These are phyloP conservation scores for Brachionus calyciflorus DNA, from an alignment of 1,140 invertebrate genomes.

Conservation along the genomic window DNA sequence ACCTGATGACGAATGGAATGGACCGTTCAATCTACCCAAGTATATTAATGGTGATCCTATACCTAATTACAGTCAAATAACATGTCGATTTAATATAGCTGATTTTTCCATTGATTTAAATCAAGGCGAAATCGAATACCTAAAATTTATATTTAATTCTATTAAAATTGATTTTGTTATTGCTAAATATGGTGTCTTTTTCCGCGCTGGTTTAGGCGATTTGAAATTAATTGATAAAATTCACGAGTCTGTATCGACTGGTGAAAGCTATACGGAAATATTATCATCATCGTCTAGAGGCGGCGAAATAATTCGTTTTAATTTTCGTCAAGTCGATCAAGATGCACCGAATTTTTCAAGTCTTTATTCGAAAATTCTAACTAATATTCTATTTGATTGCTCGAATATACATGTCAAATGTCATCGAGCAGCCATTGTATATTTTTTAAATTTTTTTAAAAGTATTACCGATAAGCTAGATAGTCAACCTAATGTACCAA, in stretches of 20 bases:
- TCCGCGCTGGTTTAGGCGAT: slow-evolving; percentile 26
- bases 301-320: neutral
- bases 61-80: slow-evolving; percentile 35
- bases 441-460: slow-evolving; percentile 28
- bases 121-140: neutral
- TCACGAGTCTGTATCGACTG: neutral
- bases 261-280: slow-evolving; percentile 8
- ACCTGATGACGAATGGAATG: slow-evolving; percentile 35
- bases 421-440: slow-evolving; percentile 34
- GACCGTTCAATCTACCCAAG: slow-evolving; percentile 22
- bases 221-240: slow-evolving; percentile 20
- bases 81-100: slow-evolving; percentile 1
- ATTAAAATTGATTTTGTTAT: slow-evolving; percentile 41
- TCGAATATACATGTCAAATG: slow-evolving; percentile 38
- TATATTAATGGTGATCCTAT: slow-evolving; percentile 43
- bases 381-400: slow-evolving; percentile 41
- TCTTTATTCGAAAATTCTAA: neutral
- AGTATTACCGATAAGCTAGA: neutral
- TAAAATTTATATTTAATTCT: slow-evolving; percentile 31
- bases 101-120: slow-evolving; percentile 41
- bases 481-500: neutral
- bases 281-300: neutral
- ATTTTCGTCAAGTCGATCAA: slow-evolving; percentile 20
- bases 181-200: slow-evolving; percentile 15
- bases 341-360: slow-evolving; percentile 19